Percentiles rank a stretch among this genome's conserved stretches.
Evolutionary conservation across 2,888 invertebrate genomes (phyloP).

Genomic region (Thyatira batis): DNA sequence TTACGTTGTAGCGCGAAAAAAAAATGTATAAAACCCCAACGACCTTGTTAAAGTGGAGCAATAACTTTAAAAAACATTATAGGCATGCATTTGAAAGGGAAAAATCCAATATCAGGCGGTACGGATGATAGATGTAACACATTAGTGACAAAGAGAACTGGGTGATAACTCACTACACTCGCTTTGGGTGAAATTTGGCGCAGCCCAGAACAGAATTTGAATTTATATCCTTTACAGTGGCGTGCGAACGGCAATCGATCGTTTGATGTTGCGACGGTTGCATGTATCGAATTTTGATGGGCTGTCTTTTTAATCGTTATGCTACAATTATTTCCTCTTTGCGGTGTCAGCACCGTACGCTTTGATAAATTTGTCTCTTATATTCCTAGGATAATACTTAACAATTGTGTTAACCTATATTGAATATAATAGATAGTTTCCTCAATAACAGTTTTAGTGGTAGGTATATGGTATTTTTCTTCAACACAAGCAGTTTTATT

Average conservation of each 20-base stretch:
- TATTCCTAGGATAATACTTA: no score
- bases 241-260: neutral
- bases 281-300: neutral
- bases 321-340: no score
- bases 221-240: slow-evolving; percentile 20
- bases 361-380: no score
- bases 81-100: slow-evolving; percentile 39
- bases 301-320: neutral
- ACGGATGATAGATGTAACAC: slow-evolving; percentile 63
- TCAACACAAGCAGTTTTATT: no score
- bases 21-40: neutral
- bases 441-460: no score
- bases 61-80: slow-evolving; percentile 11
- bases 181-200: slow-evolving; percentile 14
- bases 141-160: slow-evolving; percentile 53
- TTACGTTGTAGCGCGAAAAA: neutral
- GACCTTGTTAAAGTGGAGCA: neutral
- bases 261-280: neutral
- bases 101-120: slow-evolving; percentile 60
- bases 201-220: slow-evolving; percentile 32
- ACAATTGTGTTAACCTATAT: no score
- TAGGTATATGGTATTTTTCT: no score
- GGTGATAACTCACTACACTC: slow-evolving; percentile 32
- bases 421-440: no score
- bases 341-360: no score